Percentiles rank a stretch among this genome's conserved stretches.
These are phyloP conservation scores for Hyphantria cunea DNA, from an alignment of 1,140 invertebrate species.

Conservation along the genomic window DNA sequence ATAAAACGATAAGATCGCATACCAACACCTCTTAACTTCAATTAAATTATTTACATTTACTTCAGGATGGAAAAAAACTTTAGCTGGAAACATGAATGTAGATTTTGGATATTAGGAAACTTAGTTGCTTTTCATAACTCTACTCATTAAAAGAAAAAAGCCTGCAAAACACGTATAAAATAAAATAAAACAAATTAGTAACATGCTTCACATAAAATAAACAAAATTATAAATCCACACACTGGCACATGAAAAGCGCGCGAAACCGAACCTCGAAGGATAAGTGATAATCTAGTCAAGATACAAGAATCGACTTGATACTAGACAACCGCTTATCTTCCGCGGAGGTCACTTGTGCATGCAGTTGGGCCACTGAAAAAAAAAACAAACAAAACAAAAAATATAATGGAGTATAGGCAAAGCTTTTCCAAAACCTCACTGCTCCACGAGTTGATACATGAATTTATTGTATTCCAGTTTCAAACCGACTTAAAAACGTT, in stretches of 20 bases:
- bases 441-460: too few relatives aligned
- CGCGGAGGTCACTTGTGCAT: conserved; percentile 48
- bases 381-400: conserved; percentile 40
- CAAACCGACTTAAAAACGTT: too few relatives aligned
- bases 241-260: conserved; percentile 54
- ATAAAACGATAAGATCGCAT: too few relatives aligned
- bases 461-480: too few relatives aligned
- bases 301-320: conserved; percentile 60
- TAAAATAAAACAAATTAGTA: conserved; percentile 22
- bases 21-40: too few relatives aligned
- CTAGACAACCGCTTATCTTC: conserved; percentile 76
- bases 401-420: conserved; percentile 23
- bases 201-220: conserved; percentile 43
- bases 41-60: too few relatives aligned
- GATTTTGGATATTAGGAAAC: too few relatives aligned
- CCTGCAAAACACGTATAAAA: conserved; percentile 19
- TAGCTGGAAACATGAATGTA: too few relatives aligned
- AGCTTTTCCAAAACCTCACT: conserved; percentile 19
- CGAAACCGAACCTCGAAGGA: conserved; percentile 62
- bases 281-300: conserved; percentile 85
- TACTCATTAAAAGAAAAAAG: too few relatives aligned
- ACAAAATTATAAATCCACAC: conserved; percentile 41
- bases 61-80: too few relatives aligned
- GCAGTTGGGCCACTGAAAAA: conserved; percentile 55
- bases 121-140: too few relatives aligned